Percentiles rank a stretch among this genome's conserved stretches.
These are phyloP conservation scores for Xyrichtys novacula DNA, from an alignment of 2,797 vertebrate genomes.

Conservation along the genomic window DNA sequence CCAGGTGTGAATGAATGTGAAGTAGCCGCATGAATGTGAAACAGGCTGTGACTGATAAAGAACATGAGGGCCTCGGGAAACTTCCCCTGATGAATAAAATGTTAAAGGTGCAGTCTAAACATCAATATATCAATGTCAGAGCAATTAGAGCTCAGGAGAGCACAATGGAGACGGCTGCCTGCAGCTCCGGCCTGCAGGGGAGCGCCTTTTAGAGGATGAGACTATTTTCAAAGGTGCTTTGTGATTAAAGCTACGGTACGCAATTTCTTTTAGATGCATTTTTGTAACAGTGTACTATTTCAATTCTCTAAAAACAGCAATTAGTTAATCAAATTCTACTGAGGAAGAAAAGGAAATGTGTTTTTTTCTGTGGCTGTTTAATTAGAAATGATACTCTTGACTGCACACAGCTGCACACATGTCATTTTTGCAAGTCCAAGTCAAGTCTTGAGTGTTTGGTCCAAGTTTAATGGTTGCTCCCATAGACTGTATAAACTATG, in stretches of 20 bases:
- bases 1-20: constrained; percentile 45
- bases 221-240: not conserved
- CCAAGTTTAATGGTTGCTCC: too few relatives aligned
- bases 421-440: too few relatives aligned
- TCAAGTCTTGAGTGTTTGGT: too few relatives aligned
- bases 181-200: not conserved
- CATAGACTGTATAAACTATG: too few relatives aligned
- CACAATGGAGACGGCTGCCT: constrained; percentile 5
- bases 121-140: constrained; percentile 51
- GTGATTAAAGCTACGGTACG: not conserved
- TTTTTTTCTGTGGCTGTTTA: too few relatives aligned
- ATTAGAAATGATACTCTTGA: too few relatives aligned
- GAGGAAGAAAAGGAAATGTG: not conserved
- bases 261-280: not conserved
- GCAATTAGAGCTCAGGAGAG: constrained; percentile 41
- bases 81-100: constrained; percentile 23
- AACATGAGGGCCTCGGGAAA: constrained; percentile 25
- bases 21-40: constrained; percentile 38
- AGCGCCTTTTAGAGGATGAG: not conserved
- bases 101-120: constrained; percentile 42
- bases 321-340: not conserved
- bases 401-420: too few relatives aligned
- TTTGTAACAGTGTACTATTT: not conserved
- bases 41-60: constrained; percentile 34
- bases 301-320: not conserved